phyloP scores from a whole-genome alignment of 1,140 invertebrate species.

The Choristoneura fumiferana region DNA sequence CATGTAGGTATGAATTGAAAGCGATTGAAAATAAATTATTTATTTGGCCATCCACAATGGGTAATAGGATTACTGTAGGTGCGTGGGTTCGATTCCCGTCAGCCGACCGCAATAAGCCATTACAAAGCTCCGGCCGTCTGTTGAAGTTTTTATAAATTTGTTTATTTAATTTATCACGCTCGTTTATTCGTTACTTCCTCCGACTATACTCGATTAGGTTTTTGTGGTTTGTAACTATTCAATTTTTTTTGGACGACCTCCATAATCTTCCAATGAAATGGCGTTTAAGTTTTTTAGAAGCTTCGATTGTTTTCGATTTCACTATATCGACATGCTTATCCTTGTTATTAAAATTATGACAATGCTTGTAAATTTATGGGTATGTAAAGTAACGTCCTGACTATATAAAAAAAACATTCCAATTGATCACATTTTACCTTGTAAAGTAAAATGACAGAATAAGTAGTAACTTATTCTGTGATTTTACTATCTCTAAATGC shows the following conservation, averaged over 20 bases:
- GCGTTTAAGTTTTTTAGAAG: constrained; percentile 46
- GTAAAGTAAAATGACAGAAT: too few relatives aligned
- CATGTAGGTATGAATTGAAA: constrained; percentile 43
- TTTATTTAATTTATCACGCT: constrained; percentile 76
- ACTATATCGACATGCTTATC: constrained; percentile 6
- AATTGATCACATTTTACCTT: too few relatives aligned
- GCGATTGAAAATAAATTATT: constrained; percentile 68
- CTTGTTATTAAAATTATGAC: too few relatives aligned
- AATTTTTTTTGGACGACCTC: constrained; percentile 42
- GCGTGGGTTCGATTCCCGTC: constrained; percentile 60
- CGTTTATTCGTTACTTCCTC: constrained; percentile 71
- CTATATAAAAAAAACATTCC: too few relatives aligned
- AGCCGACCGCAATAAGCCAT: constrained; percentile 44
- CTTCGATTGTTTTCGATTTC: constrained; percentile 43
- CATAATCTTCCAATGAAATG: constrained; percentile 42
- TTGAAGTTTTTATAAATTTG: constrained; percentile 64
- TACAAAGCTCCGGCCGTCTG: constrained; percentile 43
- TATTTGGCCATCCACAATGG: constrained; percentile 65
- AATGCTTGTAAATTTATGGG: too few relatives aligned
- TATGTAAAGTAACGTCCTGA: too few relatives aligned
- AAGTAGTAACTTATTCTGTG: too few relatives aligned
- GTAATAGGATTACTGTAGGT: constrained; percentile 67
- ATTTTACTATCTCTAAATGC: background rate
- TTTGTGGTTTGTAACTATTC: constrained; percentile 52
- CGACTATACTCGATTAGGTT: constrained; percentile 63